phyloP scores from a whole-genome alignment of 2,113 vertebrate genomes.

The Anser brachyrhynchus region DNA sequence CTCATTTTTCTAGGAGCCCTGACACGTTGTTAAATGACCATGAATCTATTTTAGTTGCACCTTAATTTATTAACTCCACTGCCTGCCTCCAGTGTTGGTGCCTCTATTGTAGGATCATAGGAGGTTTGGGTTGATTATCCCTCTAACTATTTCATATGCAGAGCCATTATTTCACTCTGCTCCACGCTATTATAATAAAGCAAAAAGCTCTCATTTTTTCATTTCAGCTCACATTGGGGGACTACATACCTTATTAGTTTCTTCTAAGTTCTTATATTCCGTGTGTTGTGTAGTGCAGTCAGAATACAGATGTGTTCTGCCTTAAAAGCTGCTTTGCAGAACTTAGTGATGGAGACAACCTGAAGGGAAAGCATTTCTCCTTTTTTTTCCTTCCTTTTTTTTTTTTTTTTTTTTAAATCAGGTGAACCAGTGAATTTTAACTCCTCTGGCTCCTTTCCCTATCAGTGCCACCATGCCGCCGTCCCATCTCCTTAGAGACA shows the following conservation, averaged over 20 bases:
- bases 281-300: not conserved
- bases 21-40: slow-evolving; percentile 11
- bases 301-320: not conserved
- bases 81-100: not conserved
- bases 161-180: slow-evolving; percentile 18
- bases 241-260: not conserved
- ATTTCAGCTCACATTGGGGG: not conserved
- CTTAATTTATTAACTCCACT: slow-evolving; percentile 49
- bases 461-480: not conserved
- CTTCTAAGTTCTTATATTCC: not conserved
- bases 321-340: slow-evolving; percentile 1
- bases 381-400: not conserved
- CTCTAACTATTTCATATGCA: slow-evolving; percentile 35
- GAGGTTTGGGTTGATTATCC: slow-evolving; percentile 33
- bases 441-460: not conserved
- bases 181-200: not conserved
- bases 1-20: slow-evolving; percentile 9
- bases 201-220: slow-evolving; percentile 20
- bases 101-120: not conserved
- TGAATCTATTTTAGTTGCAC: slow-evolving; percentile 47
- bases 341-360: not conserved
- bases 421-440: not conserved
- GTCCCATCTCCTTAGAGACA: not conserved
- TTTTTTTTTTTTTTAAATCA: not conserved
- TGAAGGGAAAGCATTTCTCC: not conserved